Conservation (phyloP, 2,797 vertebrate genomes). For the Eurystomus glaucurus region DNA sequence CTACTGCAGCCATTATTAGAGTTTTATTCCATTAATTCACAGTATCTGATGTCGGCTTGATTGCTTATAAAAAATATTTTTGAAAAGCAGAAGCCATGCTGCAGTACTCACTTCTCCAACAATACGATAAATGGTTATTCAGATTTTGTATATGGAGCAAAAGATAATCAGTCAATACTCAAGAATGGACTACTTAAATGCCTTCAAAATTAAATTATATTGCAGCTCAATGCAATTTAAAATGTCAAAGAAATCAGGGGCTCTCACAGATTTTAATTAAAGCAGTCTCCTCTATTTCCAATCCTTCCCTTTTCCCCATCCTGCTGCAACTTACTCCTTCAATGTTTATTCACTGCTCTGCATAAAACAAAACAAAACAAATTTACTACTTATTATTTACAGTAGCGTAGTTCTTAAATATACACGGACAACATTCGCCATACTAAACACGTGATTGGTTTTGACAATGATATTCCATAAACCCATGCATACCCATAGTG, state of each 20-base stretch:
- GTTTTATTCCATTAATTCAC: slow-evolving; percentile 14
- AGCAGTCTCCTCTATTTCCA: not conserved
- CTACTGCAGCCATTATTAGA: not conserved
- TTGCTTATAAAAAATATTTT: not conserved
- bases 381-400: not conserved
- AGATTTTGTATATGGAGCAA: not conserved
- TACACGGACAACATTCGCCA: not conserved
- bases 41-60: not conserved
- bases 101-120: not conserved
- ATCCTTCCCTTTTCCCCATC: not conserved
- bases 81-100: not conserved
- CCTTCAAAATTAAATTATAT: slow-evolving; percentile 59
- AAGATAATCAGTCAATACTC: slow-evolving; percentile 54
- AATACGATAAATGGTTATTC: slow-evolving; percentile 29
- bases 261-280: slow-evolving; percentile 61
- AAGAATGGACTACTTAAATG: not conserved
- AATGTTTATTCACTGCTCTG: not conserved
- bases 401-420: not conserved
- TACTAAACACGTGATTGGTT: not conserved
- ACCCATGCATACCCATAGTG: not conserved
- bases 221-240: slow-evolving; percentile 36
- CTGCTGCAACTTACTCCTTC: not conserved
- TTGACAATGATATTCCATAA: not conserved
- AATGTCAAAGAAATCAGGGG: slow-evolving; percentile 37
- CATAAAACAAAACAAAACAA: not conserved